Evolutionary conservation across 2,888 invertebrate species (phyloP).

Genomic region (Deilephila elpenor): DNA sequence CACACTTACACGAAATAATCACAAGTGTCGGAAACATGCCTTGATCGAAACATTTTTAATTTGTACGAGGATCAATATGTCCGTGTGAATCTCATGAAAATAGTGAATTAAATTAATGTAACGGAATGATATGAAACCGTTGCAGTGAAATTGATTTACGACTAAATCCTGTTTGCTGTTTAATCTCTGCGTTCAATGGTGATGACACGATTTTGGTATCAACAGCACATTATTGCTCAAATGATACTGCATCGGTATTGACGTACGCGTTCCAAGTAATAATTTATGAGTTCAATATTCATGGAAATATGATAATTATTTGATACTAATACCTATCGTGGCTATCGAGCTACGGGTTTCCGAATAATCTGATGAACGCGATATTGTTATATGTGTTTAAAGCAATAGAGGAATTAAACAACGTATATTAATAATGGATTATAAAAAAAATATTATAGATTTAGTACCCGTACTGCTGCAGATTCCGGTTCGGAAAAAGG

Average conservation of each 20-base stretch:
- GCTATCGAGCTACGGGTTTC: background rate
- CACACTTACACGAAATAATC: background rate
- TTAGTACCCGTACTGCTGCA: conserved; percentile 63
- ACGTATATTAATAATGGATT: background rate
- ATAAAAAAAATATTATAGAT: no score
- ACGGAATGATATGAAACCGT: conserved; percentile 61
- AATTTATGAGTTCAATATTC: conserved; percentile 21
- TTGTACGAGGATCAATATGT: conserved; percentile 19
- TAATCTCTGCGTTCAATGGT: conserved; percentile 69
- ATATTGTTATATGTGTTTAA: background rate
- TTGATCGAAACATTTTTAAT: conserved; percentile 19
- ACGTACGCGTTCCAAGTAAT: conserved; percentile 39
- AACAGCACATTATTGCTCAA: conserved; percentile 66
- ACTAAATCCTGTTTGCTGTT: conserved; percentile 75
- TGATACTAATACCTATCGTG: background rate
- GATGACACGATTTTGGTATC: conserved; percentile 76
- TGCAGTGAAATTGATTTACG: conserved; percentile 71
- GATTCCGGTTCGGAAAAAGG: conserved; percentile 77
- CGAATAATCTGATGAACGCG: background rate
- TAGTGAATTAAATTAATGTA: conserved; percentile 60
- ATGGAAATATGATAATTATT: conserved; percentile 8
- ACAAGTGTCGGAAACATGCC: background rate
- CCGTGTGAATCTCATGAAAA: conserved; percentile 41
- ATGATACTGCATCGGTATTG: conserved; percentile 45
- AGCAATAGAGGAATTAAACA: background rate